phyloP scores from a whole-genome alignment of 2,888 invertebrate genomes.

The Stegana nigrithorax region DNA sequence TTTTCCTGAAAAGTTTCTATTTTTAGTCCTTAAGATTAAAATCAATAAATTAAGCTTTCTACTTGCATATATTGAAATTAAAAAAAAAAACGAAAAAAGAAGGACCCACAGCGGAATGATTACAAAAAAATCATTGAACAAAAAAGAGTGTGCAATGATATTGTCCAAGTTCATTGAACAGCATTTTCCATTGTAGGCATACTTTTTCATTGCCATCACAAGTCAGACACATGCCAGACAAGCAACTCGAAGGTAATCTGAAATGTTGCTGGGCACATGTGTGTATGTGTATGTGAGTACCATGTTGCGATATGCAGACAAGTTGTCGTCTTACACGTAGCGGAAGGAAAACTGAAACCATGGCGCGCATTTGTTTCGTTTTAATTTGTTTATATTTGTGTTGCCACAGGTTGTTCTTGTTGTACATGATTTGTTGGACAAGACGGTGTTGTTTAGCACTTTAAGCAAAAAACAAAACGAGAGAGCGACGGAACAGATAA shows the following conservation, averaged over 20 bases:
- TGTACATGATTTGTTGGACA: too few relatives aligned
- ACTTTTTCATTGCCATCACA: slow-evolving; percentile 30
- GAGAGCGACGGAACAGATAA: too few relatives aligned
- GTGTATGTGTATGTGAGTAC: not conserved
- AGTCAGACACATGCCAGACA: slow-evolving; percentile 10
- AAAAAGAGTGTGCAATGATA: too few relatives aligned
- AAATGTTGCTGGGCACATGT: not conserved
- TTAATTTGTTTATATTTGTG: not conserved
- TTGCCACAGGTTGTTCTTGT: not conserved
- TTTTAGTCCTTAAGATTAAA: not conserved
- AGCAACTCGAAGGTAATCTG: too few relatives aligned
- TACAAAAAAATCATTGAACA: too few relatives aligned
- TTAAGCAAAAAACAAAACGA: too few relatives aligned
- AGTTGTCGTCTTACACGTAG: not conserved
- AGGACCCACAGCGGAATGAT: too few relatives aligned
- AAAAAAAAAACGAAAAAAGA: not conserved
- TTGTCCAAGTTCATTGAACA: slow-evolving; percentile 18
- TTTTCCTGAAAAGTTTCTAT: not conserved
- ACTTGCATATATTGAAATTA: not conserved
- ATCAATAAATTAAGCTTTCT: not conserved
- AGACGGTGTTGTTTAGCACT: not conserved
- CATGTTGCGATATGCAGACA: not conserved
- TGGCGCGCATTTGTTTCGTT: not conserved
- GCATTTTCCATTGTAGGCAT: slow-evolving; percentile 11
- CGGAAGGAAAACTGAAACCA: slow-evolving; percentile 51